phyloP scores from a whole-genome alignment of 2,888 invertebrate genomes.

The Plagodis dolabraria region DNA sequence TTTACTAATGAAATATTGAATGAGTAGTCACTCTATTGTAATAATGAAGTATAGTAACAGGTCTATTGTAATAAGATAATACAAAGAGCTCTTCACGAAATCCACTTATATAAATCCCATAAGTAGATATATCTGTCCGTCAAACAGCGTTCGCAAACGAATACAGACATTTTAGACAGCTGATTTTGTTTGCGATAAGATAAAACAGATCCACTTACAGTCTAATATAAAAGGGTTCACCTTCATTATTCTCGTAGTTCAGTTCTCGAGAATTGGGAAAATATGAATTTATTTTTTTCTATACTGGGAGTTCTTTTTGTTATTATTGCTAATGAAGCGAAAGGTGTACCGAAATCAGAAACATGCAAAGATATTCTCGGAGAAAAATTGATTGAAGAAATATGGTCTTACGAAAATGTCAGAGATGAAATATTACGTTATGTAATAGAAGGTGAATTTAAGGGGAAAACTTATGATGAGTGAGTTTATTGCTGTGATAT shows the following conservation, averaged over 20 bases:
- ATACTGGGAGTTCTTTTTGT: conserved; percentile 51
- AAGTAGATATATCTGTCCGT: conserved; percentile 43
- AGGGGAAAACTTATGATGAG: conserved; percentile 84
- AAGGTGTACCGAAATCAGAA: conserved; percentile 51
- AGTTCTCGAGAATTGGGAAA: conserved; percentile 3
- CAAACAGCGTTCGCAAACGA: conserved; percentile 44
- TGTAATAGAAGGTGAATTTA: conserved; percentile 79
- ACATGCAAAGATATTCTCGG: conserved; percentile 70
- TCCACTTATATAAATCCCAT: conserved; percentile 26
- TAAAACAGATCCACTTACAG: conserved; percentile 34
- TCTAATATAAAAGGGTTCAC: conserved; percentile 11
- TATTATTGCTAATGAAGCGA: conserved; percentile 53
- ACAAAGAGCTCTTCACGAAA: conserved; percentile 31
- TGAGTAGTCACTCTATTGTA: background rate
- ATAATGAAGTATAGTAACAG: conserved; percentile 23
- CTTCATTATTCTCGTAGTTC: conserved; percentile 1
- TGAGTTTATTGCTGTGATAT: conserved; percentile 49
- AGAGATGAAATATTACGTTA: conserved; percentile 81
- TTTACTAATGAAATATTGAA: too few species aligned
- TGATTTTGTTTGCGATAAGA: conserved; percentile 19
- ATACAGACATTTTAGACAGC: conserved; percentile 40
- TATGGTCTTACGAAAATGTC: conserved; percentile 80
- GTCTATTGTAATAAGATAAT: conserved; percentile 42
- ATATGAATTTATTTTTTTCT: conserved; percentile 53
- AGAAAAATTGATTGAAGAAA: conserved; percentile 81